Evolutionary conservation across 2,113 vertebrate genomes (phyloP).

Genomic region (Delphinus delphis): DNA sequence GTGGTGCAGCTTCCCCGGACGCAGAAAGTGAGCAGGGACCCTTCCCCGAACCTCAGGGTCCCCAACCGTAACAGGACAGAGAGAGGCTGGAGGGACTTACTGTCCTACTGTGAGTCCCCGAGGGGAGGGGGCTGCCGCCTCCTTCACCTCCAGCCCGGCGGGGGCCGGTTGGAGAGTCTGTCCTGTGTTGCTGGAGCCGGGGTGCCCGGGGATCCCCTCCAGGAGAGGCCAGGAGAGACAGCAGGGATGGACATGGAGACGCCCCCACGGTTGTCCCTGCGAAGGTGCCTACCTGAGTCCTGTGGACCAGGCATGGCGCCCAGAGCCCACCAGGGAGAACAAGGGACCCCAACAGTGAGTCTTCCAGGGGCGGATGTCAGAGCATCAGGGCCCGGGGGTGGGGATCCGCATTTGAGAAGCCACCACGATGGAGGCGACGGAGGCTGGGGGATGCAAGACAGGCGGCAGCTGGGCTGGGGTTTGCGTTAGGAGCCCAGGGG

Average conservation of each 20-base stretch:
- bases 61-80: neutral
- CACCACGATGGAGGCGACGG: fast-evolving
- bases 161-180: neutral
- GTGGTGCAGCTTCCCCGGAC: too few species aligned
- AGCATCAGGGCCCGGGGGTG: too few species aligned
- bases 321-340: neutral
- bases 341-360: neutral
- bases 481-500: neutral
- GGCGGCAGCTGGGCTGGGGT: neutral
- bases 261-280: fast-evolving
- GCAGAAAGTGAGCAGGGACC: neutral
- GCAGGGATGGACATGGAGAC: neutral
- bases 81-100: too few species aligned
- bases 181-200: neutral
- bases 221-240: neutral
- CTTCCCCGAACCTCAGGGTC: neutral
- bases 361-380: neutral
- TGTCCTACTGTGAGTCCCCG: neutral
- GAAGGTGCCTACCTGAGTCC: neutral
- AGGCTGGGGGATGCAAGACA: fast-evolving
- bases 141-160: neutral
- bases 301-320: too few species aligned
- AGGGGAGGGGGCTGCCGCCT: neutral
- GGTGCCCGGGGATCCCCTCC: fast-evolving
- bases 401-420: neutral